A percentile compares a stretch with the other conserved stretches of the same genome.
Evolutionary conservation across 2,113 vertebrate genomes (phyloP).

Genomic region (Chamaetylas fuelleborni): DNA sequence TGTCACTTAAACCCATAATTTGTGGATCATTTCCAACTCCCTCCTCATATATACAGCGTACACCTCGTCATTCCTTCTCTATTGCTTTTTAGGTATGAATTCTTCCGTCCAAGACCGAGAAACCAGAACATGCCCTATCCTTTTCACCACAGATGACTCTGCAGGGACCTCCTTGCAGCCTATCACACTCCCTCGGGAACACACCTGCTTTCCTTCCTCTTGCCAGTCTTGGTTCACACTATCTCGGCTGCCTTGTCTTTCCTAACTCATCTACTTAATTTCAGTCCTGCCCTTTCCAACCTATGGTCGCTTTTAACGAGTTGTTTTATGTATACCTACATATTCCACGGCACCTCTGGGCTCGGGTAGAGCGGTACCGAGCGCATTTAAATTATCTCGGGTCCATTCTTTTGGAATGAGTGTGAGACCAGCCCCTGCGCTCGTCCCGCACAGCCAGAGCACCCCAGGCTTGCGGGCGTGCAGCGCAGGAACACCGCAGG

Average conservation of each 20-base stretch:
- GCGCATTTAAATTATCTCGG: not conserved
- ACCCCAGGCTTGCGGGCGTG: rapidly evolving
- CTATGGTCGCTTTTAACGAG: not conserved
- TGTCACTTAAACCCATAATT: not conserved
- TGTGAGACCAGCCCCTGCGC: not conserved
- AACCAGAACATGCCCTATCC: not conserved
- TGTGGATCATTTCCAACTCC: not conserved
- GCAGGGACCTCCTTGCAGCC: not conserved
- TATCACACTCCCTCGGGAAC: not conserved
- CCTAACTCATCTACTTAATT: not conserved
- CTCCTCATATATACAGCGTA: rapidly evolving
- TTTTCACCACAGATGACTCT: not conserved
- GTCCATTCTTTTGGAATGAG: rapidly evolving
- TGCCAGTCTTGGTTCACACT: not conserved
- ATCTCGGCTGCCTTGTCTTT: not conserved
- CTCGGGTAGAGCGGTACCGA: not conserved
- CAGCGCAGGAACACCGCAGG: not conserved
- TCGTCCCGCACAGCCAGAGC: not conserved
- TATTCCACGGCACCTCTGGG: too few relatives aligned
- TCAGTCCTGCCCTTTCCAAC: not conserved
- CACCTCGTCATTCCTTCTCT: rapidly evolving
- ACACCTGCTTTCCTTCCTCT: not conserved
- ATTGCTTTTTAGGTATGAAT: rapidly evolving
- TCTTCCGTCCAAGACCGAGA: not conserved
- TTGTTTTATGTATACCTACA: rapidly evolving